A percentile compares a stretch with the other conserved stretches of the same genome.
Conservation (phyloP, 2,797 vertebrate genomes). For the Lepus townsendii region DNA sequence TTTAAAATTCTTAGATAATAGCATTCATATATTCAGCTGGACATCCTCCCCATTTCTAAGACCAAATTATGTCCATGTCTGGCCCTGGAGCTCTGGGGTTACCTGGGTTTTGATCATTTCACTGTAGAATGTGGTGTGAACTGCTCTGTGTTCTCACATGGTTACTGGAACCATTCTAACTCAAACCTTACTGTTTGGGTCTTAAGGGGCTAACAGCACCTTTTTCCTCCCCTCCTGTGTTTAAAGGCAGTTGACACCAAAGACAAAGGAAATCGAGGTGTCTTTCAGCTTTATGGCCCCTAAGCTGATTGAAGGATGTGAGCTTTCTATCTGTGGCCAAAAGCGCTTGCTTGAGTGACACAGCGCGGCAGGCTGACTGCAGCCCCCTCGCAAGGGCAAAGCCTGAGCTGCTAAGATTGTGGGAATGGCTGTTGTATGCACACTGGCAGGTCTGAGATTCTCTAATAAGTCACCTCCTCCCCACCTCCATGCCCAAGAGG, state of each 20-base stretch:
- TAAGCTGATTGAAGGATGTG: not conserved
- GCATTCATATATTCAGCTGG: not conserved
- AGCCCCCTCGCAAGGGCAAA: not conserved
- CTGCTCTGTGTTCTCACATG: not conserved
- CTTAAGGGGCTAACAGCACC: not conserved
- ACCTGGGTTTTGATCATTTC: constrained; percentile 34
- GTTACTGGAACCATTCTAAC: constrained; percentile 30
- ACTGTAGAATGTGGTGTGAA: not conserved
- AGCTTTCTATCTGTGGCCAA: constrained; percentile 1
- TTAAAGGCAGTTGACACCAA: constrained; percentile 24
- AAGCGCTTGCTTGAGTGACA: not conserved
- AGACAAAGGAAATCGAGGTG: constrained; percentile 16
- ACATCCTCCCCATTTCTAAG: not conserved
- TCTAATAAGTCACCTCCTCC: not conserved
- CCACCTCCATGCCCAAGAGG: not conserved
- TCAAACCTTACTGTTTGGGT: not conserved
- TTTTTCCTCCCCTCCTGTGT: not conserved
- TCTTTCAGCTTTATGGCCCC: constrained; percentile 41
- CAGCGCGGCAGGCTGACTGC: not conserved
- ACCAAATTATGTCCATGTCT: not conserved
- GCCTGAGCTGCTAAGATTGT: no score
- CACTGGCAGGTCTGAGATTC: not conserved
- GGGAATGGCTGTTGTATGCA: no score
- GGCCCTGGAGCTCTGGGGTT: not conserved
- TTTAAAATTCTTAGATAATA: constrained; percentile 22